Evolutionary conservation across 2,888 invertebrate species (phyloP).

Genomic region (Hirudinaria manillensis): DNA sequence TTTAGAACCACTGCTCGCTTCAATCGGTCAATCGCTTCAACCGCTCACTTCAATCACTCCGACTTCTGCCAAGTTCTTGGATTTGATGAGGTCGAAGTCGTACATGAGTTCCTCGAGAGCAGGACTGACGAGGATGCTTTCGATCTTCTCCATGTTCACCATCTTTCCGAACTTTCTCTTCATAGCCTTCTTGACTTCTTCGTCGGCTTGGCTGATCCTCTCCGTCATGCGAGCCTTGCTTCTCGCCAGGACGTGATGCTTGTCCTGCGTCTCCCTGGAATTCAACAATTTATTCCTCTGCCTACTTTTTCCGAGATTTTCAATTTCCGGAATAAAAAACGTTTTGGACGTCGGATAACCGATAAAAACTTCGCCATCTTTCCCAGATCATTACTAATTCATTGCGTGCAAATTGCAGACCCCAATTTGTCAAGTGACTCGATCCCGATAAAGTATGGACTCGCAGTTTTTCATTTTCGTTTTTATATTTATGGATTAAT

Average conservation of each 20-base stretch:
- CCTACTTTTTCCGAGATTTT: background rate
- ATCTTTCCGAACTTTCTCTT: slow-evolving; percentile 25
- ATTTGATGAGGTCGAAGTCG: slow-evolving; percentile 6
- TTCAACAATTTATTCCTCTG: background rate
- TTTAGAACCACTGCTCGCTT: background rate
- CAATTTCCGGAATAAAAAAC: background rate
- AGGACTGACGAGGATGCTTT: slow-evolving; percentile 20
- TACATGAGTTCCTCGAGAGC: slow-evolving; percentile 19
- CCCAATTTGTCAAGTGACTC: too few relatives aligned
- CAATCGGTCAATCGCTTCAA: background rate
- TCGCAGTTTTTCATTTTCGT: too few relatives aligned
- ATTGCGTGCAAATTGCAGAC: too few relatives aligned
- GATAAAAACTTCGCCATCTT: too few relatives aligned
- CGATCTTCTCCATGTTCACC: slow-evolving; percentile 28
- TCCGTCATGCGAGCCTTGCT: slow-evolving; percentile 26
- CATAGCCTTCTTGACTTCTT: slow-evolving; percentile 19
- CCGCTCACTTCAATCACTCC: background rate
- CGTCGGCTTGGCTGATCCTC: slow-evolving; percentile 19
- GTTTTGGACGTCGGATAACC: background rate
- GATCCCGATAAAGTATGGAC: too few relatives aligned
- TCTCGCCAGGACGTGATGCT: slow-evolving; percentile 14
- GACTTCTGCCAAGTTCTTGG: background rate
- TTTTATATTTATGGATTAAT: too few relatives aligned
- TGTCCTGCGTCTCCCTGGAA: slow-evolving; percentile 28
- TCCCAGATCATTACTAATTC: background rate